Conservation (phyloP, 2,888 invertebrate species). For the Apantesis nais region DNA sequence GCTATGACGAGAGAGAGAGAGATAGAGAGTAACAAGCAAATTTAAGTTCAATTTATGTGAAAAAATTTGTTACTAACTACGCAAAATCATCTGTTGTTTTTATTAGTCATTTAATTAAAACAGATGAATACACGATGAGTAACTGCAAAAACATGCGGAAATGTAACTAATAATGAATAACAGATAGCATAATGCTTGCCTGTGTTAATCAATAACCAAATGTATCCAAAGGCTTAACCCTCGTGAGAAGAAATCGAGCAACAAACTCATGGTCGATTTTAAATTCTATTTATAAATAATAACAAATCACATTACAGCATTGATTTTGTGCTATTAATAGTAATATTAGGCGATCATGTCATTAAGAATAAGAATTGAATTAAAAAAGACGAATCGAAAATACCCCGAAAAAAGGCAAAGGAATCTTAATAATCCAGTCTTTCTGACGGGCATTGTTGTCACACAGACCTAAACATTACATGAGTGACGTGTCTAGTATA, state of each 20-base stretch:
- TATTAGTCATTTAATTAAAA: too few species aligned
- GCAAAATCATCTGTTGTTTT: too few species aligned
- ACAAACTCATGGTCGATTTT: background rate
- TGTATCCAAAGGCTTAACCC: background rate
- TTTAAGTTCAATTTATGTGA: too few species aligned
- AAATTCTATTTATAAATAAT: background rate
- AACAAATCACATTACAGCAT: background rate
- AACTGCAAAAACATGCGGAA: too few species aligned
- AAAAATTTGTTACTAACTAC: too few species aligned
- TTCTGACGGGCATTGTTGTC: constrained; percentile 30
- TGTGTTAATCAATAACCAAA: background rate
- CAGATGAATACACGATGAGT: too few species aligned
- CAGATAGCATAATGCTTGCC: too few species aligned
- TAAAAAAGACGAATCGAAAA: background rate
- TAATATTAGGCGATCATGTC: background rate
- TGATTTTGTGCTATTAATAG: background rate
- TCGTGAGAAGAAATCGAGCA: background rate
- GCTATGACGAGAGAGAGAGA: too few species aligned
- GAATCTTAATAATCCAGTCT: constrained; percentile 17
- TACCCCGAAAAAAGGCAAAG: background rate
- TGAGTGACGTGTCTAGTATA: constrained; percentile 12
- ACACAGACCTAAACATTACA: constrained; percentile 40
- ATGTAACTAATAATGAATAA: too few species aligned
- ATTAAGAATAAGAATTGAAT: background rate
- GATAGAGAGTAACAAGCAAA: too few species aligned